Percentiles rank a stretch among this genome's conserved stretches.
Conservation (phyloP, 2,888 invertebrate genomes). For the Brenthis ino region DNA sequence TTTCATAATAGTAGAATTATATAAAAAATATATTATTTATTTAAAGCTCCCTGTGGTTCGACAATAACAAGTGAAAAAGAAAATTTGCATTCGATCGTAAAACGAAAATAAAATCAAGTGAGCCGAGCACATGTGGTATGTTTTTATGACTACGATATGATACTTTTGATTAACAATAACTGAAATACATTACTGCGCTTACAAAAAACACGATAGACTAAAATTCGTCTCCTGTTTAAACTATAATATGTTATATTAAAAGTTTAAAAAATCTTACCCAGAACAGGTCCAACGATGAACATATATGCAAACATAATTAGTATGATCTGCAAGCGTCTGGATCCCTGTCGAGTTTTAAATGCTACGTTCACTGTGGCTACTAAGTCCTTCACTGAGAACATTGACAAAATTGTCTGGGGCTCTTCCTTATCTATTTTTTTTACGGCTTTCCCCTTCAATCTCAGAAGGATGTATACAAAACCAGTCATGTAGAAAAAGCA, state of each 20-base stretch:
- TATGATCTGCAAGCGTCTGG: conserved; percentile 68
- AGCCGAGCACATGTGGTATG: conserved; percentile 52
- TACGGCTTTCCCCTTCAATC: conserved; percentile 64
- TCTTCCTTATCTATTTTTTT: conserved; percentile 63
- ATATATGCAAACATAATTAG: conserved; percentile 74
- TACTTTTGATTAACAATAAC: conserved; percentile 28
- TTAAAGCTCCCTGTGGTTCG: conserved; percentile 35
- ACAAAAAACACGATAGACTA: not conserved
- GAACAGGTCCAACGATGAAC: conserved; percentile 78
- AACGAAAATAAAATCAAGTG: conserved; percentile 61
- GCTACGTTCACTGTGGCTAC: conserved; percentile 76
- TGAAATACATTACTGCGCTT: conserved; percentile 5
- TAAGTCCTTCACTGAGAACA: conserved; percentile 68
- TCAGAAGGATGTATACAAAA: conserved; percentile 69
- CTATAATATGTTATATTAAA: conserved; percentile 1
- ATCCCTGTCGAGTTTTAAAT: conserved; percentile 62
- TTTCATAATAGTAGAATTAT: conserved; percentile 8
- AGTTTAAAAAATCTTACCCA: conserved; percentile 59
- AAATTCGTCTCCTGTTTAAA: too few relatives aligned
- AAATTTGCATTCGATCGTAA: conserved; percentile 61
- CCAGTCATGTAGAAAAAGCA: conserved; percentile 72
- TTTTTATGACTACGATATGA: conserved; percentile 48
- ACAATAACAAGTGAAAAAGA: conserved; percentile 44
- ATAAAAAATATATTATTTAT: conserved; percentile 8
- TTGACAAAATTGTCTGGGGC: conserved; percentile 53